phyloP scores from a whole-genome alignment of 2,113 vertebrate species.

The Mastomys coucha region DNA sequence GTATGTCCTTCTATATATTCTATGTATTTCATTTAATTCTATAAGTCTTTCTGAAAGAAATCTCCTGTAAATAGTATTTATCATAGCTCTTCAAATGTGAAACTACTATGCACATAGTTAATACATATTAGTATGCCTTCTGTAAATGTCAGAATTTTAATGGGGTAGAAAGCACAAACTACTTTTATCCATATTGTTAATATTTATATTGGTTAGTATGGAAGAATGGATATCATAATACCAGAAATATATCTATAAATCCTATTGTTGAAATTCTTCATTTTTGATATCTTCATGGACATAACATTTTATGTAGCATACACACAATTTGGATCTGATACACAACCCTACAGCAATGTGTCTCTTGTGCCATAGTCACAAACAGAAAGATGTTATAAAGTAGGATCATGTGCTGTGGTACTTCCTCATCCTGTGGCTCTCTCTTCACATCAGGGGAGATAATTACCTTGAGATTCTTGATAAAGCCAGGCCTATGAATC shows the following conservation, averaged over 20 bases:
- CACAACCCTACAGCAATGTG: not conserved
- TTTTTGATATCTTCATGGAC: not conserved
- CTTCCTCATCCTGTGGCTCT: not conserved
- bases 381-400: not conserved
- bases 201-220: slow-evolving; percentile 38
- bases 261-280: not conserved
- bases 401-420: not conserved
- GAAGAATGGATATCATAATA: slow-evolving; percentile 18
- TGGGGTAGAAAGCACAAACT: slow-evolving; percentile 22
- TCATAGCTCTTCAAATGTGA: not conserved
- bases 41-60: not conserved
- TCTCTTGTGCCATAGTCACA: not conserved
- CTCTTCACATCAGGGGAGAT: not conserved
- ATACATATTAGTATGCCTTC: not conserved
- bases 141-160: slow-evolving; percentile 66
- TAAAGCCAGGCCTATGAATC: not conserved
- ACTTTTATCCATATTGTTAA: slow-evolving; percentile 36
- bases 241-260: slow-evolving; percentile 8
- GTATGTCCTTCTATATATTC: not conserved
- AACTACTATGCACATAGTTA: not conserved
- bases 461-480: not conserved
- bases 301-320: slow-evolving; percentile 22
- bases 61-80: not conserved
- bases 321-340: not conserved
- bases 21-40: not conserved